These are phyloP conservation scores for Nannobrachium achirus DNA, from an alignment of 2,113 vertebrate species.

Conservation along the genomic window DNA sequence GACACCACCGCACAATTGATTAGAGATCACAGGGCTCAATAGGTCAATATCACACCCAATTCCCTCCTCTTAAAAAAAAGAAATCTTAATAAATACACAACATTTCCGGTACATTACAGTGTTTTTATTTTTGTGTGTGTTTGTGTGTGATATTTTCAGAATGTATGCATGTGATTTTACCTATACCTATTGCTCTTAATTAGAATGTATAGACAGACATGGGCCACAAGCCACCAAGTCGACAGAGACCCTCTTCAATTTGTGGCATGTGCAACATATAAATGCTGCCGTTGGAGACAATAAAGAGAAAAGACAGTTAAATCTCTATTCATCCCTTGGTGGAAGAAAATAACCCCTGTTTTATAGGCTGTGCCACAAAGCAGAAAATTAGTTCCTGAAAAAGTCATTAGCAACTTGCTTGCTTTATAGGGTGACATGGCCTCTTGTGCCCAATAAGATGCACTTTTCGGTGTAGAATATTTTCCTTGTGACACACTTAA, in stretches of 20 bases:
- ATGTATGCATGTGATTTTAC: constrained; percentile 21
- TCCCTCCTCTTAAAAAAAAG: too few species aligned
- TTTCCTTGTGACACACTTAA: constrained; percentile 63
- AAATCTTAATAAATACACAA: not conserved
- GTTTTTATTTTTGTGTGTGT: constrained; percentile 21
- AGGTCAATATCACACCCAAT: too few species aligned
- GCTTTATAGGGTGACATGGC: constrained; percentile 73
- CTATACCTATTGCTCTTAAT: constrained; percentile 23
- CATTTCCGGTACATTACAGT: constrained; percentile 12
- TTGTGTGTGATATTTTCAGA: constrained; percentile 21
- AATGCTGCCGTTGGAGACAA: constrained; percentile 66
- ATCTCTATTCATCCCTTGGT: constrained; percentile 78
- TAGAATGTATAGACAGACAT: constrained; percentile 39
- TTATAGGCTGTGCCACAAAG: constrained; percentile 73
- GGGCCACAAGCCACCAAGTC: constrained; percentile 38
- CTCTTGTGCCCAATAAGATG: constrained; percentile 70
- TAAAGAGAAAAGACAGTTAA: constrained; percentile 82
- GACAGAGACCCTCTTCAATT: constrained; percentile 49
- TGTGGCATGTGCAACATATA: constrained; percentile 59
- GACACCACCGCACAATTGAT: too few species aligned
- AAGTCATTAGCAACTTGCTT: constrained; percentile 80
- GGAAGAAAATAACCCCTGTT: constrained; percentile 75
- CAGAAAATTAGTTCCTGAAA: constrained; percentile 81
- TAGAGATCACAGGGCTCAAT: too few species aligned
- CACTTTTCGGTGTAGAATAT: constrained; percentile 46